These are phyloP conservation scores for Sinosuthora webbiana DNA, from an alignment of 2,113 vertebrate genomes.

Conservation along the genomic window DNA sequence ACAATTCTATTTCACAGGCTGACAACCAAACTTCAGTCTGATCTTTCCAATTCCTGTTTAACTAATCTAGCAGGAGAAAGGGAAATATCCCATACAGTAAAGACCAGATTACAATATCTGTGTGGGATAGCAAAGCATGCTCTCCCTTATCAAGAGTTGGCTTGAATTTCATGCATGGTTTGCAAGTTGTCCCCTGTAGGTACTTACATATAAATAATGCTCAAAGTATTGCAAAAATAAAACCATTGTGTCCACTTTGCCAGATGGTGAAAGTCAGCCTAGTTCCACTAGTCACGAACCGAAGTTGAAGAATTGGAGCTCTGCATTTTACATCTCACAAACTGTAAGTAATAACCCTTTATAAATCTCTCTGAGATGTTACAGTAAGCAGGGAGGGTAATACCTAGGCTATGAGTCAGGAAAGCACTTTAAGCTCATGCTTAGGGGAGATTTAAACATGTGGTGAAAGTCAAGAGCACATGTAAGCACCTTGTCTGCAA, in stretches of 20 bases:
- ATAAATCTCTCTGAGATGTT: neutral
- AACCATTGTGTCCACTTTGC: neutral
- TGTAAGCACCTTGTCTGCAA: neutral
- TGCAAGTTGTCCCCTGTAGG: neutral
- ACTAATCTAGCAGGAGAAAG: neutral
- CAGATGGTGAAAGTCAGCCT: neutral
- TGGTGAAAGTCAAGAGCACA: neutral
- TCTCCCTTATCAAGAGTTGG: neutral
- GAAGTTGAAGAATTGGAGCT: neutral
- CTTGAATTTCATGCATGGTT: neutral
- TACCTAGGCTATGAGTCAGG: neutral
- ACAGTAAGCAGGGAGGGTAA: neutral
- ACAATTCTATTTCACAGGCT: neutral
- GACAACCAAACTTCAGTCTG: neutral
- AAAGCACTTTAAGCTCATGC: neutral
- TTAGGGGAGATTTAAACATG: neutral
- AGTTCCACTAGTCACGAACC: neutral
- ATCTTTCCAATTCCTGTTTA: neutral
- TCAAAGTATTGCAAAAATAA: neutral
- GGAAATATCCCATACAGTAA: neutral
- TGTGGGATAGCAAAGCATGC: neutral
- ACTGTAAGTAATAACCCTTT: neutral
- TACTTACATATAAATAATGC: neutral
- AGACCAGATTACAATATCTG: neutral
- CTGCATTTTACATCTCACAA: neutral